Percentiles rank a stretch among this genome's conserved stretches.
Conservation (phyloP, 2,888 invertebrate genomes). For the Pyrrhia umbra region DNA sequence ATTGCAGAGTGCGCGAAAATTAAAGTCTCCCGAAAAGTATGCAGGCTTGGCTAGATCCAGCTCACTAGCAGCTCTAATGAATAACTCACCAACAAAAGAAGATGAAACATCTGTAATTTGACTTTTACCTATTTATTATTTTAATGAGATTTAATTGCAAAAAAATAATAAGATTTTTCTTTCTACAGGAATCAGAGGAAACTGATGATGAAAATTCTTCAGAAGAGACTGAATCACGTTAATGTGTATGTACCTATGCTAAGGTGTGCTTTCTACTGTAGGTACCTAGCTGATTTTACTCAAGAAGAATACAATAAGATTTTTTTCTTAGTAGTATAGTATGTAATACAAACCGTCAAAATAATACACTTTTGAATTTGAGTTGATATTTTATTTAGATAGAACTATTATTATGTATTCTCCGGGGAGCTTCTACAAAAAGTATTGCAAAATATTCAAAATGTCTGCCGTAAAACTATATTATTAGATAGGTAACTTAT, state of each 20-base stretch:
- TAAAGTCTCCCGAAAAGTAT: constrained; percentile 78
- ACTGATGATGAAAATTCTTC: constrained; percentile 79
- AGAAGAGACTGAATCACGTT: constrained; percentile 84
- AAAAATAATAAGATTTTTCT: constrained; percentile 1
- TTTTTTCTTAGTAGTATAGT: not conserved
- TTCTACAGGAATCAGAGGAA: constrained; percentile 79
- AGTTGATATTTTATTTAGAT: constrained; percentile 42
- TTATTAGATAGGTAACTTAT: constrained; percentile 10
- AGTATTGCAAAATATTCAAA: constrained; percentile 37
- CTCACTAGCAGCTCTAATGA: constrained; percentile 83
- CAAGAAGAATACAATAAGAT: constrained; percentile 4
- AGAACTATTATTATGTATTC: constrained; percentile 5
- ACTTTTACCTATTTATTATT: not conserved
- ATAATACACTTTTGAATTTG: constrained; percentile 46
- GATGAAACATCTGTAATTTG: constrained; percentile 78
- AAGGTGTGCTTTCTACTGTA: not conserved
- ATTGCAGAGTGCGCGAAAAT: constrained; percentile 72
- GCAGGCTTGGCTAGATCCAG: constrained; percentile 73
- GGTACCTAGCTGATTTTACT: not conserved
- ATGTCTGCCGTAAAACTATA: constrained; percentile 19
- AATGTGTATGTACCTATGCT: constrained; percentile 34
- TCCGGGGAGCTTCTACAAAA: constrained; percentile 5
- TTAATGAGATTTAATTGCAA: not conserved
- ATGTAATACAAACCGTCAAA: constrained; percentile 2
- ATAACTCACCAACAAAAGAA: constrained; percentile 78